Conservation (phyloP, 2,888 invertebrate genomes). For the Didymodactylos carnosus region DNA sequence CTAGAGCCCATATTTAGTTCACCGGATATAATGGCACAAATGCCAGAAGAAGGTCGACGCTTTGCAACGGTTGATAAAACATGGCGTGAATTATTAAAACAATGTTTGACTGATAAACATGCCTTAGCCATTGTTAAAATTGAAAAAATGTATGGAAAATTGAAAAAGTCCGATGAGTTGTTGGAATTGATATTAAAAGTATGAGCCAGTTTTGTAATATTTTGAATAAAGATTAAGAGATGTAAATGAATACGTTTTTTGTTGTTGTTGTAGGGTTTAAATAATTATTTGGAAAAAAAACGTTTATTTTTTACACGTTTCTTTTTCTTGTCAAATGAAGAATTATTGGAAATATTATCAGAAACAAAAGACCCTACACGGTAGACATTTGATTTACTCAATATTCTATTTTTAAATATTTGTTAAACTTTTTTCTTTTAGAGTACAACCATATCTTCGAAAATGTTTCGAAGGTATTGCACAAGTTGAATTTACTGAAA, state of each 20-base stretch:
- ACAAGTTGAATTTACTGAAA: slow-evolving; percentile 33
- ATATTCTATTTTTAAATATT: too few relatives aligned
- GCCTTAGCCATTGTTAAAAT: slow-evolving; percentile 67
- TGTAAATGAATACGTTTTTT: neutral
- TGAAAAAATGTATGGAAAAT: slow-evolving; percentile 73
- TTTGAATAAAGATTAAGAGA: too few relatives aligned
- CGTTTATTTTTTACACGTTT: slow-evolving; percentile 76
- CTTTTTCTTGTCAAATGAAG: slow-evolving; percentile 88
- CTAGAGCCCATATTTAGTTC: slow-evolving; percentile 87
- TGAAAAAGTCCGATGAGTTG: slow-evolving; percentile 65
- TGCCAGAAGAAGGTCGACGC: slow-evolving; percentile 81
- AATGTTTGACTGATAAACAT: slow-evolving; percentile 48
- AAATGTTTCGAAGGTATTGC: slow-evolving; percentile 25
- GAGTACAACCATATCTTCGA: slow-evolving; percentile 35
- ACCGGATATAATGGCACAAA: slow-evolving; percentile 87
- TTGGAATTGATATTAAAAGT: slow-evolving; percentile 65
- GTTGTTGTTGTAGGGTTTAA: slow-evolving; percentile 45
- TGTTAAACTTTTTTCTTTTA: slow-evolving; percentile 15
- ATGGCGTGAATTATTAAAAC: slow-evolving; percentile 83
- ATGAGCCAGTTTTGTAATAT: too few relatives aligned
- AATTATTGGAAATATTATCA: slow-evolving; percentile 73
- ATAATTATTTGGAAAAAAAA: slow-evolving; percentile 83
- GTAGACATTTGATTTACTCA: too few relatives aligned
- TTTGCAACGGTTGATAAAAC: slow-evolving; percentile 88
- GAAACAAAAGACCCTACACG: slow-evolving; percentile 87